Evolutionary conservation across 1,140 invertebrate genomes (phyloP), one percentile per base, ranked within the genome.

Genomic region (Cheumatopsyche charites): DNA sequence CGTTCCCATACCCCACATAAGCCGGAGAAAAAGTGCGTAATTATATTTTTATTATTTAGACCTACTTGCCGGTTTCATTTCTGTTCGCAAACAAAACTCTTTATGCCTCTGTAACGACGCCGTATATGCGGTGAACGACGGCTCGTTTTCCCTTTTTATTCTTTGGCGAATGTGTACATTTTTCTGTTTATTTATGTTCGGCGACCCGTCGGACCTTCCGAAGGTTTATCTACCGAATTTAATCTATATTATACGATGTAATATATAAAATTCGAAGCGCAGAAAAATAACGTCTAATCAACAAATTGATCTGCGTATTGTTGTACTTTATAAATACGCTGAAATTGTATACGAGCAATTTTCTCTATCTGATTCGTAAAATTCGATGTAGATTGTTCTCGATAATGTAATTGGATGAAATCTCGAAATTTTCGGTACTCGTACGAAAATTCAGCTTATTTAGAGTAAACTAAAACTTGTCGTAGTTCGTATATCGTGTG

Each of bases 221-320:
- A 47, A 52, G 47, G 47, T 52, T 52, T 52, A 52, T 52, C 47
- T 52, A 52, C 47, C 47, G 47, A 52, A 52, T 52, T 52, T 52
- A 52, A 52, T 52, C 47, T 52, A 36, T 36, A 36, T 36, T 36
- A 36, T 36, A 36, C 29, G 29, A 36, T 3, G 29, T 9, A 9
- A 36, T 36, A 15, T 52, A 52, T 52, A 52, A 52, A 52, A 52
- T 52, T 52, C 7, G 47, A 52, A 52, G 15, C 47, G 47, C n/a
- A 19, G 47, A 52, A 52, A 52, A 52, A 52, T 52, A 52, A 17
- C 47, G 47, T 52, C 5, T 19, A 52, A 52, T 52, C 47, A 52
- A 52, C 47, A 52, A 52, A 52, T 52, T 52, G 47, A 52, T 52
- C 47, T 52, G 47, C 15, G 13, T 15, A 36, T 36, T 9, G 29